A percentile compares a stretch with the other conserved stretches of the same genome.
Evolutionary conservation across 2,797 vertebrate genomes (phyloP).

Genomic region (Silurus lanzhouensis): DNA sequence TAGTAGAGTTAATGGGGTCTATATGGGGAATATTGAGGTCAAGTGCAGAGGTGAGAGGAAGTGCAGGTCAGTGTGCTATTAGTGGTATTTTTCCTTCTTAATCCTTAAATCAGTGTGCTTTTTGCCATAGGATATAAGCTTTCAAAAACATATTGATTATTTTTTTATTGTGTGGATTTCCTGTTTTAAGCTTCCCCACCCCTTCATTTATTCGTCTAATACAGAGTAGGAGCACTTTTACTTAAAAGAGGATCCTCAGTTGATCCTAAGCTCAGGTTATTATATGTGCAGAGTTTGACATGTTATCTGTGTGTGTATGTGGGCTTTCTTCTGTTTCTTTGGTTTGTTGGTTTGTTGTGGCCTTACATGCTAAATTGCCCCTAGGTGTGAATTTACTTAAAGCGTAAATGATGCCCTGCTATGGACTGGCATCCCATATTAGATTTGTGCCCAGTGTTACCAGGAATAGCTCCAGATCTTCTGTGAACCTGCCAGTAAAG

Average conservation of each 20-base stretch:
- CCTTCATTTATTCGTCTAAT: neutral
- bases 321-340: neutral
- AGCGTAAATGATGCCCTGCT: neutral
- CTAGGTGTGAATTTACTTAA: neutral
- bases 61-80: conserved; percentile 48
- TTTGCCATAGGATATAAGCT: conserved; percentile 34
- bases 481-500: neutral
- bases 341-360: neutral
- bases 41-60: conserved; percentile 46
- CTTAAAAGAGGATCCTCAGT: conserved; percentile 1
- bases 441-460: neutral
- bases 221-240: neutral
- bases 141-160: conserved; percentile 53
- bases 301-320: neutral
- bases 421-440: neutral
- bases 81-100: conserved; percentile 28
- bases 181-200: conserved; percentile 34
- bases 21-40: conserved; percentile 30
- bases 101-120: neutral
- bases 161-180: conserved; percentile 43
- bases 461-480: neutral
- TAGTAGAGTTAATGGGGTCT: conserved; percentile 18
- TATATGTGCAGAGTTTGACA: neutral
- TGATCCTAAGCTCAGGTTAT: neutral
- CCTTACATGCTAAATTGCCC: neutral